Conservation (phyloP, 2,888 invertebrate genomes). For the Stenoptilia bipunctidactyla region DNA sequence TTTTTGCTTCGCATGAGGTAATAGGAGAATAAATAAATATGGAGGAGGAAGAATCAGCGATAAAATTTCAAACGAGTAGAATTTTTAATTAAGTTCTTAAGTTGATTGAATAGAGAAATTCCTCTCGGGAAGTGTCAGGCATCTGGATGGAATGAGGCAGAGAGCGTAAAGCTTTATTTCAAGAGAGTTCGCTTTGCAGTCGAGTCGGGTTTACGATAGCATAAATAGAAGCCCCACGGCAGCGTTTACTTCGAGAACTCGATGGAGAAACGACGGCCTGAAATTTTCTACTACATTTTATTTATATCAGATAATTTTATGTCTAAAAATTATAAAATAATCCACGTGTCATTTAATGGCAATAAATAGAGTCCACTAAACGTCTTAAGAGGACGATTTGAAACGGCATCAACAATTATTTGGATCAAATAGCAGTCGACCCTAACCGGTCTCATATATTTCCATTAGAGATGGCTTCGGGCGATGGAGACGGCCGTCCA, state of each 20-base stretch:
- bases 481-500: conserved; percentile 23
- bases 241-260: conserved; percentile 32
- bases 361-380: too few species aligned
- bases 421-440: neutral
- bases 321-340: too few species aligned
- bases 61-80: conserved; percentile 5
- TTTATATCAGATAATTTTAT: too few species aligned
- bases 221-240: conserved; percentile 38
- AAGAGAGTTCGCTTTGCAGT: conserved; percentile 10
- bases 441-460: neutral
- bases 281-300: too few species aligned
- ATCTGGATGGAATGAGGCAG: conserved; percentile 24
- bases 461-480: neutral
- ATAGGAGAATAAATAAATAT: conserved; percentile 5
- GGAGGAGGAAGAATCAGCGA: neutral
- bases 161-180: conserved; percentile 28
- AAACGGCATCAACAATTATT: too few species aligned
- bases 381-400: too few species aligned
- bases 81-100: conserved; percentile 31
- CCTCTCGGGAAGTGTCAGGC: conserved; percentile 21
- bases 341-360: too few species aligned
- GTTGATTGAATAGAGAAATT: conserved; percentile 26
- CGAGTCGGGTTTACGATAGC: conserved; percentile 33
- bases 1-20: too few species aligned
- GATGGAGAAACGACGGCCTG: conserved; percentile 41